phyloP scores from a whole-genome alignment of 2,888 invertebrate species.

The Limenitis camilla region DNA sequence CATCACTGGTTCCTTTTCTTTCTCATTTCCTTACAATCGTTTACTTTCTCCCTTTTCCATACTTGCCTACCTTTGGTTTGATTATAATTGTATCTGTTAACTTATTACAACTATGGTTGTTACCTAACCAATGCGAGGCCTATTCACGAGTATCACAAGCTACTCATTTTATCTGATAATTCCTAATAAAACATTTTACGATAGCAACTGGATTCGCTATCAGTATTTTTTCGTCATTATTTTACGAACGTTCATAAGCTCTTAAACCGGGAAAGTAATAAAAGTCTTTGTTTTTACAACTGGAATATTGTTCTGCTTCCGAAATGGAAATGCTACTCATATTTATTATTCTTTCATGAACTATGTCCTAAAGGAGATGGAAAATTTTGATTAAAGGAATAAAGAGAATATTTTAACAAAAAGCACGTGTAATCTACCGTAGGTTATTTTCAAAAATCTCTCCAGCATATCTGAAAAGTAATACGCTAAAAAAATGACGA shows the following conservation, averaged over 20 bases:
- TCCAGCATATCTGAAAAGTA: no score
- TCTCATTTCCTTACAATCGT: no score
- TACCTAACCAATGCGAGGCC: no score
- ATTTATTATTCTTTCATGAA: not conserved
- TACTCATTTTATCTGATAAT: not conserved
- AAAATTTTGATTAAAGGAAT: not conserved
- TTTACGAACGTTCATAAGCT: conserved; percentile 10
- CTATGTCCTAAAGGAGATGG: not conserved
- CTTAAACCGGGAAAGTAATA: conserved; percentile 11
- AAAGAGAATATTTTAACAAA: not conserved
- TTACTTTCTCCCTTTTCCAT: no score
- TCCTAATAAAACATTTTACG: not conserved
- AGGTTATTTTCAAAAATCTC: no score
- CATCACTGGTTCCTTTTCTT: no score
- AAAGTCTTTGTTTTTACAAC: conserved; percentile 13
- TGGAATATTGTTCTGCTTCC: conserved; percentile 3
- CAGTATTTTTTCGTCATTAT: conserved; percentile 3
- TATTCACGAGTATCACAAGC: no score
- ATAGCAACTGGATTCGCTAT: not conserved
- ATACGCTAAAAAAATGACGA: no score
- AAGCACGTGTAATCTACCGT: no score
- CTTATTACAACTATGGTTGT: no score
- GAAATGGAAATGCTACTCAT: conserved; percentile 6
- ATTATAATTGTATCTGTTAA: no score
- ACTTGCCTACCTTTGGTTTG: no score